A percentile compares a stretch with the other conserved stretches of the same genome.
phyloP scores from a whole-genome alignment of 2,113 vertebrate genomes.

The Scopus umbretta region DNA sequence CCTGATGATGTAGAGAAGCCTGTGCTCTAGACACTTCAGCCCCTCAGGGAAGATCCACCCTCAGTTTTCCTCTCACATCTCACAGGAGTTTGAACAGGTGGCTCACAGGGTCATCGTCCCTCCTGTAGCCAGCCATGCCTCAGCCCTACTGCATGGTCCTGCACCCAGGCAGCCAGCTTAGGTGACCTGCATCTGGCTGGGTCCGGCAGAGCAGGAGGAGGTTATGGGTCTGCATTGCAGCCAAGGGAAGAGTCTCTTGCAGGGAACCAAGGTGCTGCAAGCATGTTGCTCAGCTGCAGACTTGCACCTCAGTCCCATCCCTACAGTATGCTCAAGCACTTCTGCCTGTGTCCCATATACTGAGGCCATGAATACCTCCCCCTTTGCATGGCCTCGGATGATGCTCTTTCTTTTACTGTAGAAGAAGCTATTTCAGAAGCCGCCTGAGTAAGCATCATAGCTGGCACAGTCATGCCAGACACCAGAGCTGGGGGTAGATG shows the following conservation, averaged over 20 bases:
- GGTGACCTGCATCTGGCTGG: neutral
- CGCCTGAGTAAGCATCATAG: neutral
- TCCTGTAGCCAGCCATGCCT: neutral
- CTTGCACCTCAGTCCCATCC: neutral
- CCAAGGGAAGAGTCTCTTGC: neutral
- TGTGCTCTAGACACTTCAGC: neutral
- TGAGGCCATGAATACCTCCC: neutral
- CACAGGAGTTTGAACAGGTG: neutral
- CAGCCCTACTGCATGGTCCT: neutral
- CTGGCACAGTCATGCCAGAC: neutral
- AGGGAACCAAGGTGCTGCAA: neutral
- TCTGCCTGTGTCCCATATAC: neutral
- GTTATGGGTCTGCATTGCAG: neutral
- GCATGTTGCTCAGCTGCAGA: neutral
- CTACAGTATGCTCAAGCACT: neutral
- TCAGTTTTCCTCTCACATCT: neutral
- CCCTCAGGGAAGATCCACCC: neutral
- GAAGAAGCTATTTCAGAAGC: neutral
- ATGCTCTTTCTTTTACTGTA: neutral
- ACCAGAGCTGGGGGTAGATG: neutral
- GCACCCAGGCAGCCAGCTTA: neutral
- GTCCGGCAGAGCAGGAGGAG: neutral
- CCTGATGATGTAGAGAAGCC: neutral
- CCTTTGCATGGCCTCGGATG: neutral
- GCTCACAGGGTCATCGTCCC: accelerated